Evolutionary conservation across 92 coral and sea anemone genomes (phyloP).

Genomic region (Epizoanthus rinbou): DNA sequence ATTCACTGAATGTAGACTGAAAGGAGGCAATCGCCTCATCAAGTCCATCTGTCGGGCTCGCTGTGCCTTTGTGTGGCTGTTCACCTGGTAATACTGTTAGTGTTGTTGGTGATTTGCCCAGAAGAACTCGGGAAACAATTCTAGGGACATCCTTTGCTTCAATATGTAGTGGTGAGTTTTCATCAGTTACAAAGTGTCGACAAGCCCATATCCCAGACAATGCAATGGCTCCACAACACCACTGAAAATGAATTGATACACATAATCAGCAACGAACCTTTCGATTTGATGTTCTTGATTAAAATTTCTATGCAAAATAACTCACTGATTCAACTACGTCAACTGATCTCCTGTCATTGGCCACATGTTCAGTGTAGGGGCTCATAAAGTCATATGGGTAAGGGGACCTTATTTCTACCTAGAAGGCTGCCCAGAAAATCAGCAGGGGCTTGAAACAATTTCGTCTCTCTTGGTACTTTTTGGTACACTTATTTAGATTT

Average conservation of each 20-base stretch:
- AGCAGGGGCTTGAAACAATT: no score
- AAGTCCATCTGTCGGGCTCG: slow-evolving; percentile 58
- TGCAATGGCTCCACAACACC: slow-evolving; percentile 89
- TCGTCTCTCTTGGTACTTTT: no score
- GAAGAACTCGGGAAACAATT: slow-evolving; percentile 54
- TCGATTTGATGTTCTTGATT: not conserved
- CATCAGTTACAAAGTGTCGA: slow-evolving; percentile 69
- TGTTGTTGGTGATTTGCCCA: slow-evolving; percentile 53
- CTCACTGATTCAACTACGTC: no score
- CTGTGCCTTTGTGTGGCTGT: slow-evolving; percentile 47
- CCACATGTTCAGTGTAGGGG: no score
- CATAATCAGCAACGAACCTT: not conserved
- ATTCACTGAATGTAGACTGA: slow-evolving; percentile 73
- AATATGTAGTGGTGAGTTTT: slow-evolving; percentile 57
- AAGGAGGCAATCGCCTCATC: slow-evolving; percentile 86
- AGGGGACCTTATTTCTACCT: no score
- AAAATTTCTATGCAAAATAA: not conserved
- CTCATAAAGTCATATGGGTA: no score
- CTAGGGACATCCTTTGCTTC: slow-evolving; percentile 65
- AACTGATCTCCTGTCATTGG: no score
- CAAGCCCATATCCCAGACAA: slow-evolving; percentile 83
- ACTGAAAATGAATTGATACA: slow-evolving; percentile 57
- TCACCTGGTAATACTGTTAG: slow-evolving; percentile 66
- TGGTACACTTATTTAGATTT: no score
- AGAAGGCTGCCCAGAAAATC: no score